A percentile compares a stretch with the other conserved stretches of the same genome.
Conservation (phyloP, 2,113 vertebrate species). For the Melanerpes aurifrons region DNA sequence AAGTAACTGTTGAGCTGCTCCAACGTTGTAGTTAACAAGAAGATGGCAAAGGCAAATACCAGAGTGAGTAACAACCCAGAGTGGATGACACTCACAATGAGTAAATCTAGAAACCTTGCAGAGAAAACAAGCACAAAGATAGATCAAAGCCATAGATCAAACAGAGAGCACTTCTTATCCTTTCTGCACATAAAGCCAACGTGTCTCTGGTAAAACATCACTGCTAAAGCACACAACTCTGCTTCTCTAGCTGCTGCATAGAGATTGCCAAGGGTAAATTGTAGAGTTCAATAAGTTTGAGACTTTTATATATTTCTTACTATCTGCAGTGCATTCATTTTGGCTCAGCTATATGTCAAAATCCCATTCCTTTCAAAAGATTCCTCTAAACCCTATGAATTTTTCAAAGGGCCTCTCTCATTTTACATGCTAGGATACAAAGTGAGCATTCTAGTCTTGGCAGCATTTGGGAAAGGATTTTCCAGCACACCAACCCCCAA, state of each 20-base stretch:
- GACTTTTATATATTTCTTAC: not conserved
- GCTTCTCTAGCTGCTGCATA: not conserved
- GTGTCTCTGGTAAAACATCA: not conserved
- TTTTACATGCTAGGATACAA: fast-evolving
- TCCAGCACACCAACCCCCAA: not conserved
- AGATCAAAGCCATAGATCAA: not conserved
- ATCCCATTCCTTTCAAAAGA: not conserved
- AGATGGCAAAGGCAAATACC: not conserved
- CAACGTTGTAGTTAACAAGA: not conserved
- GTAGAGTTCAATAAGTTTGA: not conserved
- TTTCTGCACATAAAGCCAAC: not conserved
- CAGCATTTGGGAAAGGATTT: not conserved
- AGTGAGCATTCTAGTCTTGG: not conserved
- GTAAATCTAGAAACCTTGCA: not conserved
- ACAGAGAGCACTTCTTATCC: not conserved
- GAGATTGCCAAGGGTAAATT: not conserved
- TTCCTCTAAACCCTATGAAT: not conserved
- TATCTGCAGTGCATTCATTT: not conserved
- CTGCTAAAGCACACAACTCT: not conserved
- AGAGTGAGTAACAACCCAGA: not conserved
- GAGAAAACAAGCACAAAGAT: not conserved
- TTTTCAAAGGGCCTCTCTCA: not conserved
- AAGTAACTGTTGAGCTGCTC: not conserved
- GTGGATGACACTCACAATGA: not conserved
- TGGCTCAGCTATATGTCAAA: not conserved